Base-by-base conservation (phyloP, 2,113 vertebrate species). In the Mungos mungo region DNA sequence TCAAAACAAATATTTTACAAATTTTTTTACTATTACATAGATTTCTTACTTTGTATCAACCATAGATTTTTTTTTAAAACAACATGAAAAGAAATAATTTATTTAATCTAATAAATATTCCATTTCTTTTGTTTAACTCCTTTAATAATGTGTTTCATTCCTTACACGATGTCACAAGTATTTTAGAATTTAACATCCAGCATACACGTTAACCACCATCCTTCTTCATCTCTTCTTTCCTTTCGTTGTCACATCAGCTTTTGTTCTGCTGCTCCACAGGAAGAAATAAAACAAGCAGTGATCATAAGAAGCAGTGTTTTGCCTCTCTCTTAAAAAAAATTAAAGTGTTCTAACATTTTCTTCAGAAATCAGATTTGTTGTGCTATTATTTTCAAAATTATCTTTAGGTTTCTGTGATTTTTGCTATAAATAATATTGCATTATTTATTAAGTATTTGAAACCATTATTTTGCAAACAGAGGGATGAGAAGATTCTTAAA, bases 391-490 rank as follows among this genome's bases (percentile, higher is more conserved):
- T 96, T 68, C 86, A 91, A 80, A 83, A 27, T 76, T 33, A 79
- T 29, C 60, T 91, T 89, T 92, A 86, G 29, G 9, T 45, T 60
- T 77, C 89, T 66, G 16, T 92, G 60, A 31, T 71, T 77, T 96
- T 52, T 31, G 31, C 76, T 89, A 27, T 33, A 79, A 65, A 90
- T 52, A 60, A 54, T 63, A 90, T 87, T 84, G n/a, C 11, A 50
- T 81, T 96, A 71, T 60, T 95, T 77, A 95, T 54, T 85, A 91
- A 71, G 4, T 57, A 68, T 88, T 91, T 88, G 38, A 60, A 35
- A 69, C 12, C 3, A 1, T 29, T 76, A 45, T 45, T 52, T 69
- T 60, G 31, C 15, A 89, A 85, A 86, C 21, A 69, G 38, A 93
- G 10, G 47, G 38, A 76, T 82, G 19, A 84, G 84, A 81, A 94